A percentile compares a stretch with the other conserved stretches of the same genome.
Evolutionary conservation across 2,113 vertebrate genomes (phyloP).

Genomic region (Anser brachyrhynchus): DNA sequence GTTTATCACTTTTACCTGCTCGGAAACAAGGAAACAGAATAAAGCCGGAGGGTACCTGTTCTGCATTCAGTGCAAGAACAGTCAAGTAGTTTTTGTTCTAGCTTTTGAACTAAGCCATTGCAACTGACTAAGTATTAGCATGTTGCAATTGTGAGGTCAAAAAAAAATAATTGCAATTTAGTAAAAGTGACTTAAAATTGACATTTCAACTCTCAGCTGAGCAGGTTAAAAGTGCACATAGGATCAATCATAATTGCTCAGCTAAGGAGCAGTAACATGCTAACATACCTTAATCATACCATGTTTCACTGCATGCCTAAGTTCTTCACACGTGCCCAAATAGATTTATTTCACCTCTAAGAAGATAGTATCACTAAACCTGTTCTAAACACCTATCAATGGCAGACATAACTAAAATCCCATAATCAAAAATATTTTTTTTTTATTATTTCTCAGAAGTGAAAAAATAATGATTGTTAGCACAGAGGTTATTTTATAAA

Average conservation of each 20-base stretch:
- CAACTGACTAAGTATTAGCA: not conserved
- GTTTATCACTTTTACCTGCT: not conserved
- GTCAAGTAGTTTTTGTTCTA: not conserved
- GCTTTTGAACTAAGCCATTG: not conserved
- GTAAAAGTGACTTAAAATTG: not conserved
- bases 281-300: not conserved
- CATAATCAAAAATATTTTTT: not conserved
- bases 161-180: not conserved
- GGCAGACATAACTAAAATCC: not conserved
- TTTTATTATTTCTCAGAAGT: not conserved
- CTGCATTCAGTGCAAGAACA: not conserved
- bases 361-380: not conserved
- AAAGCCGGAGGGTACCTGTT: not conserved
- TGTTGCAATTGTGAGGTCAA: not conserved
- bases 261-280: not conserved
- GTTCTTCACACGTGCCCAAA: not conserved
- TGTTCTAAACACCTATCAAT: not conserved
- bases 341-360: not conserved
- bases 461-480: not conserved
- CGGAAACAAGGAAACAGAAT: not conserved
- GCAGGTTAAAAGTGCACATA: not conserved
- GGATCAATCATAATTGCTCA: not conserved
- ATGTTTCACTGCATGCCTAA: not conserved
- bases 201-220: not conserved
- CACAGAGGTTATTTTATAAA: not conserved